Percentiles rank a stretch among this genome's conserved stretches.
These are phyloP conservation scores for Phortica variegata DNA, from an alignment of 1,140 invertebrate genomes.

Conservation along the genomic window DNA sequence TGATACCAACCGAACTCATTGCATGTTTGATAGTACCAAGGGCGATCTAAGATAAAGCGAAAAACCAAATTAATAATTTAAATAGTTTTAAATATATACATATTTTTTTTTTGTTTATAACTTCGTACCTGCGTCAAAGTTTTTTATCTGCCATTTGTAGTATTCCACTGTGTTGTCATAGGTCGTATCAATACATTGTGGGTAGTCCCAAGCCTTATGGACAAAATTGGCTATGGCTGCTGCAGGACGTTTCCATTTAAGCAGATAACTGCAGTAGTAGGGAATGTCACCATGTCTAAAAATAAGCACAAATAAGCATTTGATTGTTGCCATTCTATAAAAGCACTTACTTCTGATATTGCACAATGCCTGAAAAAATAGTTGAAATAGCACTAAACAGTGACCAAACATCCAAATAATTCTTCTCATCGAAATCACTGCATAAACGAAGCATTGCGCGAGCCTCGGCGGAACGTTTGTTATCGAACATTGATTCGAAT, in stretches of 20 bases:
- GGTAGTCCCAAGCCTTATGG: not conserved
- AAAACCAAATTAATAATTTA: not conserved
- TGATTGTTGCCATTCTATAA: not conserved
- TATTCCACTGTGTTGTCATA: conserved; percentile 10
- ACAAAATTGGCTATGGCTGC: conserved; percentile 10
- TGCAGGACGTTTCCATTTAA: conserved; percentile 8
- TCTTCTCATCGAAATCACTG: conserved; percentile 39
- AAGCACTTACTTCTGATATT: conserved; percentile 19
- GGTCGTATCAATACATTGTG: conserved; percentile 7
- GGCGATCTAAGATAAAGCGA: conserved; percentile 54
- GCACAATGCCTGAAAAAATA: conserved; percentile 21
- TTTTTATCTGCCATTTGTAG: conserved; percentile 8
- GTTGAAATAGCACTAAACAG: conserved; percentile 21
- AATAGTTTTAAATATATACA: not conserved
- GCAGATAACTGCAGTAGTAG: conserved; percentile 3
- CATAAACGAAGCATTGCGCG: conserved; percentile 54
- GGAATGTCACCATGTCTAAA: conserved; percentile 13
- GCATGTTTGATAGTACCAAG: conserved; percentile 79
- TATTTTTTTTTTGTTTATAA: not conserved
- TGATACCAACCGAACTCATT: conserved; percentile 80
- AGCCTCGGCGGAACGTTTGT: conserved; percentile 33
- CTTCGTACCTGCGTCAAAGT: conserved; percentile 3
- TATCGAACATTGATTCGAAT: conserved; percentile 53
- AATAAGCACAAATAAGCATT: not conserved
- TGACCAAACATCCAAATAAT: conserved; percentile 34